Conservation (phyloP, 1,140 invertebrate genomes). For the Ptiloglossa arizonensis region DNA sequence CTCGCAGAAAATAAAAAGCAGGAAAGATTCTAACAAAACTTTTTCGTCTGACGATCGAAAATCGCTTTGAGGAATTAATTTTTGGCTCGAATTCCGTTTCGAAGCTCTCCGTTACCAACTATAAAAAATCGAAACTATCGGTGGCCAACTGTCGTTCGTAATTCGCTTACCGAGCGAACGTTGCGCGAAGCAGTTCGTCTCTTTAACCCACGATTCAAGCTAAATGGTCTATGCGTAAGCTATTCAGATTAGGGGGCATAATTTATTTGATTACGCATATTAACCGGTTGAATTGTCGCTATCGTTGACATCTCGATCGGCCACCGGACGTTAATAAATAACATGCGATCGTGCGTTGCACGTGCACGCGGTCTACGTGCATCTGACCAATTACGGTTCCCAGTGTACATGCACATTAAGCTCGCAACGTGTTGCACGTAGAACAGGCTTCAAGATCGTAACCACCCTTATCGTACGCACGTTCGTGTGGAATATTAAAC, state of each 20-base stretch:
- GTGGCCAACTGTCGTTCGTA: too few relatives aligned
- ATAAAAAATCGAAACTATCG: too few relatives aligned
- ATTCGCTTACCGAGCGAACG: background rate
- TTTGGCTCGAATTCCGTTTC: too few relatives aligned
- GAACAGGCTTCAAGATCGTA: constrained; percentile 40
- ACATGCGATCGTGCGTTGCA: constrained; percentile 26
- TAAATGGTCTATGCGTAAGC: background rate
- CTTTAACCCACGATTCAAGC: background rate
- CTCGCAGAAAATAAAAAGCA: too few relatives aligned
- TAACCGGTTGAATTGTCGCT: constrained; percentile 37
- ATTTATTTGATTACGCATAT: constrained; percentile 20
- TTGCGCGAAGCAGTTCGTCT: background rate
- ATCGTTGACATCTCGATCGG: constrained; percentile 36
- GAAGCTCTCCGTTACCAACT: too few relatives aligned
- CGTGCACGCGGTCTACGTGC: constrained; percentile 30
- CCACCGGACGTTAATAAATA: constrained; percentile 38
- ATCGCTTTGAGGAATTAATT: too few relatives aligned
- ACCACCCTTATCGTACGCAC: constrained; percentile 59
- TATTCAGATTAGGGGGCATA: background rate
- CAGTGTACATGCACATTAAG: constrained; percentile 34
- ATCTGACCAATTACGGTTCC: constrained; percentile 45
- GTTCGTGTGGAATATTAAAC: constrained; percentile 43
- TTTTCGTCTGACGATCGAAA: too few relatives aligned
- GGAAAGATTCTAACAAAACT: too few relatives aligned
- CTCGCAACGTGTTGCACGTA: constrained; percentile 58